Evolutionary conservation across 2,113 vertebrate species (phyloP), one percentile per base, ranked within the genome.

Genomic region (Thalassarche chlororhynchos): DNA sequence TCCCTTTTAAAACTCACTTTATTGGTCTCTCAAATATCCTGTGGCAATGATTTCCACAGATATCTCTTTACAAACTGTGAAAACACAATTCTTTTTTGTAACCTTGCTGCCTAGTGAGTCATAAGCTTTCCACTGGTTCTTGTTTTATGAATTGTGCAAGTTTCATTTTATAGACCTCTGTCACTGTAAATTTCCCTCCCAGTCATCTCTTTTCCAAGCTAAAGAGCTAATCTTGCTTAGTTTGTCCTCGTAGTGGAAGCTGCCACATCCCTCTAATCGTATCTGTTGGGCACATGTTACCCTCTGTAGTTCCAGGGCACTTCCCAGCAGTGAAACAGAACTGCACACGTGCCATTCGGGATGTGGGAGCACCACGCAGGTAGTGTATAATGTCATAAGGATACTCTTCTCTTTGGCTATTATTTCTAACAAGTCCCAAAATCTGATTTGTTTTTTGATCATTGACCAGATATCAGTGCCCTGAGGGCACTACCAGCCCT

Each of bases 331-430:
- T 14, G 60, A 65, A 64, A n/a, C 36, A 87, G 36, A 68, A 55
- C 17, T 17, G 20, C 23, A 66, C 24, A 16, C 0, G 1, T 38
- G 34, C 6, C 19, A 8, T 52, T 66, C 5, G 5, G 31, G 31
- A 18, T 60, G 44, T 31, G 44, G 46, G 64, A 40, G 9, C 51
- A 51, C n/a, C 26, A 9, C 3, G 8, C 19, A 44, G 21, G 34
- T 58, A 36, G 1, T 2, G 2, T 38, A 17, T 20, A 34, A 61
- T 2, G 1, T n/a, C 29, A 6, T 14, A 25, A 49, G 0, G 1
- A 10, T 21, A 47, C 5, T 72, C 52, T 60, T 31, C 8, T 58
- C 14, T 40, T 80, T 57, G 70, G 10, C 7, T 83, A 12, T 60
- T 90, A 31, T 66, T 90, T 64, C 32, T 19, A 52, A 44, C 4